Conservation (phyloP, 2,888 invertebrate species). For the Sinotaia quadrata region DNA sequence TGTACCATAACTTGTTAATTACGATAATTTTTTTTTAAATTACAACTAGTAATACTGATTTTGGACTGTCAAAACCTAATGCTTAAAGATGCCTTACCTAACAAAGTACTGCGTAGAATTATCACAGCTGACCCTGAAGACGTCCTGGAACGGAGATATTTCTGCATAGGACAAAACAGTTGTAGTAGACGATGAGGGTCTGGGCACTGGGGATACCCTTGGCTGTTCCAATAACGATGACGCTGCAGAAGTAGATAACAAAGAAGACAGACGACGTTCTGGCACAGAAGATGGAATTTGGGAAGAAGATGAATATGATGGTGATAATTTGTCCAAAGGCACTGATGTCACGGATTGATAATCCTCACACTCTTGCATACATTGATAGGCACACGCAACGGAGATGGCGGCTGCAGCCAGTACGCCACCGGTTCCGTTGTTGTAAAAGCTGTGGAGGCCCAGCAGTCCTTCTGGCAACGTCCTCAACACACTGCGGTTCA, state of each 20-base stretch:
- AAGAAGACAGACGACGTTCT: not conserved
- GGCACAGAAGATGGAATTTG: constrained; percentile 1
- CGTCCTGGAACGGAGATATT: not conserved
- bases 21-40: too few species aligned
- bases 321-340: not conserved
- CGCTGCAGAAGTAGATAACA: not conserved
- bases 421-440: constrained; percentile 30
- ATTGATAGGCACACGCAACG: constrained; percentile 32
- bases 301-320: constrained; percentile 21
- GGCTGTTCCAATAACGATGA: not conserved
- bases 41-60: too few species aligned
- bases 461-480: constrained; percentile 45
- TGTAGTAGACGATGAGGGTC: not conserved
- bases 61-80: too few species aligned
- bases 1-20: too few species aligned
- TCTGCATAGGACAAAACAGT: not conserved
- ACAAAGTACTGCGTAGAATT: constrained; percentile 19
- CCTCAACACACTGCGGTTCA: constrained; percentile 21
- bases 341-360: not conserved
- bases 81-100: not conserved
- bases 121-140: constrained; percentile 18
- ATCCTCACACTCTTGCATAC: constrained; percentile 28
- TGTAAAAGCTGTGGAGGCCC: constrained; percentile 45
- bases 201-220: too few species aligned
- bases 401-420: constrained; percentile 23